phyloP scores from a whole-genome alignment of 2,113 vertebrate genomes.

The Pontoporia blainvillei region DNA sequence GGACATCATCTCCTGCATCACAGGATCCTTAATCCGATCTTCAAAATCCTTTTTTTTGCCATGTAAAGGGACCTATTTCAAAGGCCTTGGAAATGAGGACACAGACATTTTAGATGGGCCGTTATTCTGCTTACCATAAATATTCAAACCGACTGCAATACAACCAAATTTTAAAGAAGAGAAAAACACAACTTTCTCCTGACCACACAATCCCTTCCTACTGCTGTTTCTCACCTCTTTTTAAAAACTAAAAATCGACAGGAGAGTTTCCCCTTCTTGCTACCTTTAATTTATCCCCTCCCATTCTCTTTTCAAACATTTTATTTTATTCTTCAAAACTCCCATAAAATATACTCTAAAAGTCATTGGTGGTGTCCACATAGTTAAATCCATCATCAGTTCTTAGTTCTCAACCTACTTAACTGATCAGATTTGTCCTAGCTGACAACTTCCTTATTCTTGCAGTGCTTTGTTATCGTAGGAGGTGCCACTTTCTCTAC shows the following conservation, averaged over 20 bases:
- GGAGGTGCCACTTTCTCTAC: not conserved
- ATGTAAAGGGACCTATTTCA: not conserved
- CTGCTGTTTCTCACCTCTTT: not conserved
- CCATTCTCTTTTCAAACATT: not conserved
- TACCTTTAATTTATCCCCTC: not conserved
- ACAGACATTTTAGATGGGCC: not conserved
- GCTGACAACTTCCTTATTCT: not conserved
- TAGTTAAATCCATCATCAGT: not conserved
- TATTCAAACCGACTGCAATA: not conserved
- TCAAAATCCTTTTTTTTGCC: not conserved
- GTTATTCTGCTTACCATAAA: not conserved
- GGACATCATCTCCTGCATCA: not conserved
- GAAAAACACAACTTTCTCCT: not conserved
- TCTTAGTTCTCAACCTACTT: not conserved
- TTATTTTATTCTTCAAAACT: not conserved
- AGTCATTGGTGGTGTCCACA: not conserved
- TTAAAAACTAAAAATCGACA: not conserved
- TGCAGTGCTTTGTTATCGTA: not conserved
- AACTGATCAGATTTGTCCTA: not conserved
- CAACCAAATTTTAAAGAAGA: not conserved
- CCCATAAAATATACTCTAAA: not conserved
- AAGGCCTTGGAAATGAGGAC: not conserved
- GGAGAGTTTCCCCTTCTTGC: not conserved
- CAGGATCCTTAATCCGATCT: not conserved
- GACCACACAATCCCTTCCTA: not conserved